Evolutionary conservation across 2,113 vertebrate species (phyloP), one percentile per base, ranked within the genome.

Genomic region (Myiopsitta monachus): DNA sequence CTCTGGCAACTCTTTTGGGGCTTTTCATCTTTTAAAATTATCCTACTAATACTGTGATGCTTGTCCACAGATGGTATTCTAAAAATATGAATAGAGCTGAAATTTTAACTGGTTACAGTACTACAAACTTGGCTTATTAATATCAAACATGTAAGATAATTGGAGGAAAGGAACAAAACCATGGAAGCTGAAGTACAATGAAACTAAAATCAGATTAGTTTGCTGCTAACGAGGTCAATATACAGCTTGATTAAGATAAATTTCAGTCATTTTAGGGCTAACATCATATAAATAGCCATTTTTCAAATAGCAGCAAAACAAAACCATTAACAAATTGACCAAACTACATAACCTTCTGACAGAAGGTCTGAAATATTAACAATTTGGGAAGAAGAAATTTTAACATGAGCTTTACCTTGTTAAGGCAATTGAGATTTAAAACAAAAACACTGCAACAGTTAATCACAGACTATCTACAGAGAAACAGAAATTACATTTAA

Each of bases 401-500:
- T 83, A 92, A 74, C 26, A 69, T 52, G 51, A 90, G 14, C 38
- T 92, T 89, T 94, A 93, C 44, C 74, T 91, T 91, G 67, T 95
- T 96, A 96, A 95, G 27, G 73, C 67, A 93, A 93, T 94, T 67
- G 92, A 81, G 83, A 88, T 83, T 92, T 86, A 92, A 84, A 94
- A 57, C 18, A 88, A 90, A 86, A 70, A 3, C 51, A 33, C 9
- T 1, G 3, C 47, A 87, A 83, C 19, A 78, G 38, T 68, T 91
- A 59, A 92, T 82, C 67, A 83, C 47, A 91, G 61, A 57, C 51
- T 54, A 90, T 22, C 63, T 64, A 67, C 26, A 91, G 43, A 92
- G 30, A 83, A 82, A 21, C 31, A 92, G 49, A 87, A 92, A 91
- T 87, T 88, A 83, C 82, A 92, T 85, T 88, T 94, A 72, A 95